phyloP scores from a whole-genome alignment of 2,797 vertebrate genomes.

The Acanthopagrus latus region DNA sequence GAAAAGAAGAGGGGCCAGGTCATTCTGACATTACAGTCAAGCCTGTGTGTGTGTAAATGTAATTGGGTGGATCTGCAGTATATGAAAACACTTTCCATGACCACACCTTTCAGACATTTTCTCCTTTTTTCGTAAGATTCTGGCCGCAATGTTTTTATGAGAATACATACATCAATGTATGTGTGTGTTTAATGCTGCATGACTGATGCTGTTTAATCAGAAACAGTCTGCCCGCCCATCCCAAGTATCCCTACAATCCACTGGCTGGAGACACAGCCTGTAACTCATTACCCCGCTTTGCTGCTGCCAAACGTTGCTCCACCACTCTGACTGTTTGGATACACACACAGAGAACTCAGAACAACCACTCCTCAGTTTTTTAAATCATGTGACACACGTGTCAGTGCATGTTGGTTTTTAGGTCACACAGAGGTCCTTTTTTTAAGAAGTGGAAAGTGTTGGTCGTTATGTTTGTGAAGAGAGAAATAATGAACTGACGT shows the following conservation, averaged over 20 bases:
- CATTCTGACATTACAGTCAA: constrained; percentile 32
- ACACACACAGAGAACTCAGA: constrained; percentile 5
- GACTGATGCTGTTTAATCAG: constrained; percentile 52
- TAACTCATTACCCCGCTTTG: constrained; percentile 57
- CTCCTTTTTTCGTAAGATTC: constrained; percentile 10
- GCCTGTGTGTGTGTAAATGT: constrained; percentile 21
- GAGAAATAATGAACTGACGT: constrained; percentile 22
- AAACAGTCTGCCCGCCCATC: constrained; percentile 58
- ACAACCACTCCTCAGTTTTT: constrained; percentile 26
- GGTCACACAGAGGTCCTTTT: constrained; percentile 35
- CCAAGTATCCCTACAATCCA: constrained; percentile 56
- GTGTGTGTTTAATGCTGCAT: constrained; percentile 40
- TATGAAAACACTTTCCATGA: constrained; percentile 66
- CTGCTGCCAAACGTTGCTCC: constrained; percentile 66
- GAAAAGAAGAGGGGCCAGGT: neutral
- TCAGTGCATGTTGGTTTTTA: constrained; percentile 23
- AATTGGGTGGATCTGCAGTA: constrained; percentile 50
- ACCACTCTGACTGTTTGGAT: constrained; percentile 31
- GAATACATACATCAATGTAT: constrained; percentile 11
- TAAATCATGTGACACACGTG: constrained; percentile 25
- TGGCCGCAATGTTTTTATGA: constrained; percentile 33
- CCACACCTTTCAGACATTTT: constrained; percentile 64
- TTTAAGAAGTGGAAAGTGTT: constrained; percentile 43
- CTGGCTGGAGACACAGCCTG: constrained; percentile 56
- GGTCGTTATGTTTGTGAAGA: constrained; percentile 30